phyloP scores from a whole-genome alignment of 2,888 invertebrate genomes.

The Pollenia labialis region DNA sequence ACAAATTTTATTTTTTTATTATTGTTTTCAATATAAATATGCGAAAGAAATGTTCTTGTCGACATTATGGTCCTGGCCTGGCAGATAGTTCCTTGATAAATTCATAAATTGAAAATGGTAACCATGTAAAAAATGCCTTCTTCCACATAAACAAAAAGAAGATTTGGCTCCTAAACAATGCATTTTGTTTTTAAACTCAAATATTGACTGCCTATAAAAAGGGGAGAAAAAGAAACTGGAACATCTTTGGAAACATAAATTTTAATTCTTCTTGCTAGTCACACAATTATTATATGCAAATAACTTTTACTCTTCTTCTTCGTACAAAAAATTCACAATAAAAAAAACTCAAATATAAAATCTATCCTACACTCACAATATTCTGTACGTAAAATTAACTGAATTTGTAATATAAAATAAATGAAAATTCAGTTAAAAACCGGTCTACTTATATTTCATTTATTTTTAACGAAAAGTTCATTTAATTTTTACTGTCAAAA shows the following conservation, averaged over 20 bases:
- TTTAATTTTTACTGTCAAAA: too few relatives aligned
- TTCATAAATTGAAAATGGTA: too few relatives aligned
- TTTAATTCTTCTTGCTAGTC: conserved; percentile 10
- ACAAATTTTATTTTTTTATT: too few relatives aligned
- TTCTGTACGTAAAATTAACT: too few relatives aligned
- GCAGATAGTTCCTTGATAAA: too few relatives aligned
- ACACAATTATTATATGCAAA: conserved; percentile 50
- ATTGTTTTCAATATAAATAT: too few relatives aligned
- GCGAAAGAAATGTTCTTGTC: too few relatives aligned
- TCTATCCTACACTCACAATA: conserved; percentile 26
- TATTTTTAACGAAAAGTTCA: too few relatives aligned
- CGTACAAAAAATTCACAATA: not conserved
- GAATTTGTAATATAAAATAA: too few relatives aligned
- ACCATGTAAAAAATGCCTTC: not conserved
- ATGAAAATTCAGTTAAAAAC: too few relatives aligned
- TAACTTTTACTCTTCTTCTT: conserved; percentile 24
- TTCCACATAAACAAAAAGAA: not conserved
- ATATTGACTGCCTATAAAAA: conserved; percentile 40
- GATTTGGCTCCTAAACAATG: conserved; percentile 3
- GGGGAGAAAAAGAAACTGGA: not conserved
- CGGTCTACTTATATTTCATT: too few relatives aligned
- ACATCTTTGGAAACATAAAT: conserved; percentile 22
- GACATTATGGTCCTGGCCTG: too few relatives aligned
- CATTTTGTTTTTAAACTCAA: conserved; percentile 29
- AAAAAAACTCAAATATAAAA: conserved; percentile 7